These are phyloP conservation scores for Myrmecophaga tridactyla DNA, from an alignment of 2,113 vertebrate genomes.

Conservation along the genomic window DNA sequence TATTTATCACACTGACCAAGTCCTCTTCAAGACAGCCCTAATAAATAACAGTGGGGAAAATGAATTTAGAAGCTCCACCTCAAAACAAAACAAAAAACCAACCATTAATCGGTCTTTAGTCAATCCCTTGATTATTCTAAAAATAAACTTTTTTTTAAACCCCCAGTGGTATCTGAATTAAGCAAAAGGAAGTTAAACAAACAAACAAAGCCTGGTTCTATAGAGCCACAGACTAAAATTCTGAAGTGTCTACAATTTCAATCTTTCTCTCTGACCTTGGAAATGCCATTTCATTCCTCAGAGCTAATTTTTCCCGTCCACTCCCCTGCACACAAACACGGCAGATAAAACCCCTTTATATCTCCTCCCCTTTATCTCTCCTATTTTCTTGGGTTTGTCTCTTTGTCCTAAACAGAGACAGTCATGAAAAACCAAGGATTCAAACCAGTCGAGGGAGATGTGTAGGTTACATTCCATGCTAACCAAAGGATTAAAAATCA, in stretches of 20 bases:
- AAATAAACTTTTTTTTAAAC: not conserved
- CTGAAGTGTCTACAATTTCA: not conserved
- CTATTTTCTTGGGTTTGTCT: not conserved
- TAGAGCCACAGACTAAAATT: not conserved
- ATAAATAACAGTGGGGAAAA: not conserved
- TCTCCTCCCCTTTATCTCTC: not conserved
- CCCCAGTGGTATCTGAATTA: not conserved
- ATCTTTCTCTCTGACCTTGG: slow-evolving; percentile 16
- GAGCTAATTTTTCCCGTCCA: not conserved
- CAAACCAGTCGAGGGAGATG: not conserved
- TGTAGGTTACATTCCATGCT: not conserved
- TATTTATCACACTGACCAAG: slow-evolving; percentile 23
- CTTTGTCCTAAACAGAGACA: not conserved
- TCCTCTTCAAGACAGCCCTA: not conserved
- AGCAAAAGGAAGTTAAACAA: not conserved
- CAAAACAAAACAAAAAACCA: not conserved
- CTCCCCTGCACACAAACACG: not conserved
- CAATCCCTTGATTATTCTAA: not conserved
- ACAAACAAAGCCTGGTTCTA: not conserved
- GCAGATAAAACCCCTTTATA: not conserved
- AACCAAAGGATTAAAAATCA: not conserved
- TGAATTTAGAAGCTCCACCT: not conserved
- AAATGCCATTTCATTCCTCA: not conserved
- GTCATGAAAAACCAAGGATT: not conserved
- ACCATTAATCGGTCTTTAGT: not conserved